Base-by-base conservation (phyloP, 2,113 vertebrate species). In the Rhinopomastus cyanomelas region DNA sequence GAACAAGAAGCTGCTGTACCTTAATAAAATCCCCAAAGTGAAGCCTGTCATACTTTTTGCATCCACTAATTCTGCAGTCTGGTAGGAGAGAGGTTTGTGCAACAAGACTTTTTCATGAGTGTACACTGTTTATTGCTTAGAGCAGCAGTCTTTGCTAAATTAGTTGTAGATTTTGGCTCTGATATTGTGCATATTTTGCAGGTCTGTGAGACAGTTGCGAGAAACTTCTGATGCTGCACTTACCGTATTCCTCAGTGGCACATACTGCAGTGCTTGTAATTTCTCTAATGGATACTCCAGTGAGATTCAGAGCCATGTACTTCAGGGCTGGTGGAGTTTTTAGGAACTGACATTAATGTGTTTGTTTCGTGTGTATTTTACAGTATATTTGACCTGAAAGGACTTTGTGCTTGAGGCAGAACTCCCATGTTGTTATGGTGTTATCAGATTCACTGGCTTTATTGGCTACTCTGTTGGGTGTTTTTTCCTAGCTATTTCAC, bases 41-140 rank as follows among this genome's bases (percentile, higher is more conserved):
- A 57, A 52, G 26, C 19, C 32, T 49, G 10, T 34, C 0, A 0
- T 36, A 5, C 20, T 30, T 60, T 55, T 42, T 59, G 51, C 23
- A 23, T 46, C 76, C 48, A 21, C 32, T 11, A 1, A 21, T 48
- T 69, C 53, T 88, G 60, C 27, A 56, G 7, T 5, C 34, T 42
- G 34, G 29, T 4, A 14, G 30, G 57, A 29, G 19, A 51, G 39
- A 42, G 49, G 20, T 69, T 77, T 60, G 48, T 74, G 21, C 90
- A 34, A 18, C 21, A 66, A 9, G 16, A 37, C 74, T 93, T 62
- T 61, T 75, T 82, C 4, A 4, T 26, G 18, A 82, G 5, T 4
- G 22, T 42, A 11, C 6, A 0, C 19, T 30, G 8, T 37, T 67
- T n/a, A 22, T 65, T 68, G 25, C 59, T 77, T 16, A 59, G 51